phyloP scores from a whole-genome alignment of 37 sponge, comb jelly and placozoan species.

The Haliclona indistincta region DNA sequence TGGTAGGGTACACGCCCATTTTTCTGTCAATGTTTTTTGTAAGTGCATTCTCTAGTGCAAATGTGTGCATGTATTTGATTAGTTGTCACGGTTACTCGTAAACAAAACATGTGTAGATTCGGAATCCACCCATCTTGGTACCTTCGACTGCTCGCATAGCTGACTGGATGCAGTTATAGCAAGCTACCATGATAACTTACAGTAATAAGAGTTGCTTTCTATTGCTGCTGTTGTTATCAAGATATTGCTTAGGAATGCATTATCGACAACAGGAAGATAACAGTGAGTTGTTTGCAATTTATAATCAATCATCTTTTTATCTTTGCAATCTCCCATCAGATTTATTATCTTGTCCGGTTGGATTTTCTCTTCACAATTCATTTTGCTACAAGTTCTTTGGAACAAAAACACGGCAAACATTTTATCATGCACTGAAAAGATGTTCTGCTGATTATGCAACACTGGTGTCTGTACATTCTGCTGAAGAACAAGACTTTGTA shows the following conservation, averaged over 20 bases:
- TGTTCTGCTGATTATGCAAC: constrained; percentile 11
- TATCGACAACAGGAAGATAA: neutral
- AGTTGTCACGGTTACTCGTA: too few species aligned
- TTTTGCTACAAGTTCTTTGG: constrained; percentile 58
- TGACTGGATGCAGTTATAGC: too few species aligned
- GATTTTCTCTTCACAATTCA: constrained; percentile 20
- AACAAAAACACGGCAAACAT: neutral
- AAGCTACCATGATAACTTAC: constrained; percentile 11
- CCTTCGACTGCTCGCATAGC: too few species aligned
- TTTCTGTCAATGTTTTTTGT: too few species aligned
- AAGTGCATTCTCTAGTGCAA: too few species aligned
- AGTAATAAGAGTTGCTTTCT: too few species aligned
- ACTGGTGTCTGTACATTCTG: constrained; percentile 36
- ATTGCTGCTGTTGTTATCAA: too few species aligned
- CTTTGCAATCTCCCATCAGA: neutral
- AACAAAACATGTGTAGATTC: too few species aligned
- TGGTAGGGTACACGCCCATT: too few species aligned
- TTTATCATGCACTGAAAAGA: constrained; percentile 34
- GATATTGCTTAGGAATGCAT: too few species aligned
- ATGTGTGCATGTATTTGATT: too few species aligned
- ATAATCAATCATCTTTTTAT: neutral
- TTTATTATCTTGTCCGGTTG: constrained; percentile 7
- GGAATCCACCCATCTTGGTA: too few species aligned
- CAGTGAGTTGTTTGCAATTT: neutral
- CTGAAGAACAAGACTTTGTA: constrained; percentile 49